phyloP scores from a whole-genome alignment of 2,113 vertebrate genomes.

The Prietella phreatophila region DNA sequence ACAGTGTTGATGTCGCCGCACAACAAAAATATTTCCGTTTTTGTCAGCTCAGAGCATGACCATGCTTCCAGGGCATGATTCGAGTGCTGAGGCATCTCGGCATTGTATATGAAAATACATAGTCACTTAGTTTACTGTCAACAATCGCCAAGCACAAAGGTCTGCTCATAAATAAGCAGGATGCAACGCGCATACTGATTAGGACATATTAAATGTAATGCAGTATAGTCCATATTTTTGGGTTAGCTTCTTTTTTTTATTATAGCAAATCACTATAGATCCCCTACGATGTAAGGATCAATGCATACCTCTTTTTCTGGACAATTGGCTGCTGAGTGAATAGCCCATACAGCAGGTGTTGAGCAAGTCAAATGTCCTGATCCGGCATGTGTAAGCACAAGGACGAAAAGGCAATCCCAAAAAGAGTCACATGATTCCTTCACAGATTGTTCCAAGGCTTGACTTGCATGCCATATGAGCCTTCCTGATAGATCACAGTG shows the following conservation, averaged over 20 bases:
- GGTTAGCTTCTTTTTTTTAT: not conserved
- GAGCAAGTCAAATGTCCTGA: not conserved
- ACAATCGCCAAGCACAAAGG: not conserved
- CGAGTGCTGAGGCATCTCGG: not conserved
- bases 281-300: not conserved
- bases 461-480: not conserved
- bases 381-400: not conserved
- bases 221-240: not conserved
- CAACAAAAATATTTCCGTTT: not conserved
- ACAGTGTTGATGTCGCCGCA: not conserved
- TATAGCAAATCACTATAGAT: not conserved
- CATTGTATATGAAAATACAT: not conserved
- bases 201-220: not conserved
- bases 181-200: not conserved
- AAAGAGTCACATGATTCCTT: not conserved
- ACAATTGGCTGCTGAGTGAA: not conserved
- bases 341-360: not conserved
- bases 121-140: not conserved
- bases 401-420: not conserved
- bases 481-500: not conserved
- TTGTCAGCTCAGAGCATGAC: not conserved
- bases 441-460: not conserved
- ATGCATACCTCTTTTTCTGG: not conserved
- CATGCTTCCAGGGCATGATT: not conserved
- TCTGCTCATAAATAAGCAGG: not conserved